Base-by-base conservation (phyloP, 2,113 vertebrate genomes). In the Petrocephalus zakoni region DNA sequence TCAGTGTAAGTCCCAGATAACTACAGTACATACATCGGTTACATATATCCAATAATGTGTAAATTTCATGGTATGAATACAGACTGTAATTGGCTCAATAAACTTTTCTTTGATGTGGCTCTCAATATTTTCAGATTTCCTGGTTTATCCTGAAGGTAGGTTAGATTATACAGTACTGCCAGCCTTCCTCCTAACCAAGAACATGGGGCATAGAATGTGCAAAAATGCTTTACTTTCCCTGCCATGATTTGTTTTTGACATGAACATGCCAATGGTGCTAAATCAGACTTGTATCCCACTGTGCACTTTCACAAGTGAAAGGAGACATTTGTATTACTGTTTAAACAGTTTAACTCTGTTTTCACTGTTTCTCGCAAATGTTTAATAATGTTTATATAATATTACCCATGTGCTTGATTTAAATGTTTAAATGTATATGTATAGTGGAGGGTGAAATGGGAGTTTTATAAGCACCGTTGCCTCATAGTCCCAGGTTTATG, bases 151-250 rank as follows among this genome's bases (percentile, higher is more conserved):
- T 86, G 83, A 34, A 86, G 83, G 84, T 75, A 34, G 37, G 8
- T 89, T 89, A 49, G 88, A 61, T 86, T 89, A 85, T 86, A 86
- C 55, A 86, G 81, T 21, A 49, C 51, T 85, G 29, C 49, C 55
- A 51, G 25, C 84, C 85, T 56, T 25, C 25, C 10, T 10, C 34
- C 29, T 52, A 61, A 85, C 55, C 83, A 19, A 56, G 51, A 89
- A 64, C 25, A 46, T 15, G 82, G 72, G 11, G 47, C 83, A 15
- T 52, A 56, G 84, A 86, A 46, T 51, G 64, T 61, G 42, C 68
- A 29, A 52, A n/a, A 47, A 68, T 78, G 52, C 34, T 61, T 55
- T 29, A 85, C 19, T 64, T 64, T 61, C 34, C 86, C 22, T 61
- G 42, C 87, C 25, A 58, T 82, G 87, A 21, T 88, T 83, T 88